Evolutionary conservation across 1,140 invertebrate species (phyloP).

Genomic region (Chelonus insularis): DNA sequence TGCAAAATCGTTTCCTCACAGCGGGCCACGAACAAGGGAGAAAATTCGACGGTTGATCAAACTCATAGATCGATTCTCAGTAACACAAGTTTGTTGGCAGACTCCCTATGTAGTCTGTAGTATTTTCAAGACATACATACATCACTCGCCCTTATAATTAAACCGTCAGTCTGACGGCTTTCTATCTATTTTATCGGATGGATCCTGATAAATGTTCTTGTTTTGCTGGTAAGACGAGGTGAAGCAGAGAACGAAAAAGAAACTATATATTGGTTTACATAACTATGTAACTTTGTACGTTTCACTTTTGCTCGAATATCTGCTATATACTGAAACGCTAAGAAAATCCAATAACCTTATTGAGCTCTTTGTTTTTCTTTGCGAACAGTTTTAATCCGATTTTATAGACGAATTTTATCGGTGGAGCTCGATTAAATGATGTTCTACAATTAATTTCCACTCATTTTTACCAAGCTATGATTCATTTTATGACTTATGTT

Average conservation of each 20-base stretch:
- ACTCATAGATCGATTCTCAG: conserved; percentile 9
- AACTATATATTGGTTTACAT: conserved; percentile 10
- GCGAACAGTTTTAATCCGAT: conserved; percentile 21
- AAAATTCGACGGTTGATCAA: conserved; percentile 6
- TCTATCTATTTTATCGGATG: conserved; percentile 26
- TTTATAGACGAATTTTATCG: conserved; percentile 12
- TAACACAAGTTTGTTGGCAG: not conserved
- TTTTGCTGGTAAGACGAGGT: conserved; percentile 4
- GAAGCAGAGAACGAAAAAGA: not conserved
- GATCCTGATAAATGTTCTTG: conserved; percentile 30
- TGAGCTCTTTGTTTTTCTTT: conserved; percentile 20
- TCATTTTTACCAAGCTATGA: too few species aligned
- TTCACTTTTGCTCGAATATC: not conserved
- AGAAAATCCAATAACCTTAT: conserved; percentile 8
- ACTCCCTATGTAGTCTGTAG: not conserved
- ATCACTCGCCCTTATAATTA: conserved; percentile 28
- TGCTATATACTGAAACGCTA: not conserved
- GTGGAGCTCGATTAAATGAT: not conserved
- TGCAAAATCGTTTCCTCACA: conserved; percentile 4
- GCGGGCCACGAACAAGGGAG: not conserved
- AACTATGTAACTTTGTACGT: conserved; percentile 4
- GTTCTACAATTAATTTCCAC: not conserved
- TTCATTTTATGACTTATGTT: too few species aligned
- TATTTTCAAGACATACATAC: conserved; percentile 22
- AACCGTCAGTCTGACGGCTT: conserved; percentile 17